Conservation (phyloP, 2,888 invertebrate genomes). For the Falcaria lacertinaria region DNA sequence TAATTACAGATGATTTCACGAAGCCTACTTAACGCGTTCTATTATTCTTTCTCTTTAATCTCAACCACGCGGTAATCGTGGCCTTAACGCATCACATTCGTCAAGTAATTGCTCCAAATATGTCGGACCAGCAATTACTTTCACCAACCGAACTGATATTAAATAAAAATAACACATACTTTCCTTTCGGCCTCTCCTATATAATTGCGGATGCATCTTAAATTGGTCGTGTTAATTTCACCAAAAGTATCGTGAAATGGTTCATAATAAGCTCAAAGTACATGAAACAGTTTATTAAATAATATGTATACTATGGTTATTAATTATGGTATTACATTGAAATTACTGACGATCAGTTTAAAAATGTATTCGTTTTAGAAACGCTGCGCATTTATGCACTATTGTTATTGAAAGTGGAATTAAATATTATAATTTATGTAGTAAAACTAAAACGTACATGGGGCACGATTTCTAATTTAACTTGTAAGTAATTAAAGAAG, state of each 20-base stretch:
- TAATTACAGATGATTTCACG: no score
- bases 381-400: neutral
- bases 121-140: neutral
- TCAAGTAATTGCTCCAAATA: conserved; percentile 1
- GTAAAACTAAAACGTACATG: no score
- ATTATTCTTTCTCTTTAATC: neutral
- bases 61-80: neutral
- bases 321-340: neutral
- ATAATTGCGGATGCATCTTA: neutral
- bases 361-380: neutral
- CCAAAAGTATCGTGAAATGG: no score
- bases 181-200: neutral
- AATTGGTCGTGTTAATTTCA: neutral
- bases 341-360: neutral
- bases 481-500: no score
- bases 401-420: neutral
- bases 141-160: conserved; percentile 5
- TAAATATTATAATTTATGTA: no score
- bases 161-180: neutral
- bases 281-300: no score
- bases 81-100: neutral
- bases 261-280: no score
- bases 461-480: no score
- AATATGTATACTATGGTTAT: no score
- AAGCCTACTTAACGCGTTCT: neutral